Conservation (phyloP, 1,140 invertebrate genomes). For the Pseudomyrmex sp. region DNA sequence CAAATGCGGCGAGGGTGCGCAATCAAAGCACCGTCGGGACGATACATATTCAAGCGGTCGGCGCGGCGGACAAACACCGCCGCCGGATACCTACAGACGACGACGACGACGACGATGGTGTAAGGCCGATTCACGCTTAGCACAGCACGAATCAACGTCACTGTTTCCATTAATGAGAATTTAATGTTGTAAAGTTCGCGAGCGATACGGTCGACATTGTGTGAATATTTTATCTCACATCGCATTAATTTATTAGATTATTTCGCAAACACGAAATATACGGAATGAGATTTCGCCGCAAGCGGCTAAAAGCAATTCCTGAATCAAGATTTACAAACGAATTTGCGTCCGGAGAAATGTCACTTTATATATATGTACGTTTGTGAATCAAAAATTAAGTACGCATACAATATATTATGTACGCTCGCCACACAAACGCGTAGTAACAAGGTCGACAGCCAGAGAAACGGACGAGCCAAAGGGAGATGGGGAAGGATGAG, state of each 20-base stretch:
- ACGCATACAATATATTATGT: not conserved
- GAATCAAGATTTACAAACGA: no score
- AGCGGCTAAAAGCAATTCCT: no score
- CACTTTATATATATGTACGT: not conserved
- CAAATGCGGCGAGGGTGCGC: constrained; percentile 71
- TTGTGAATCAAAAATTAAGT: no score
- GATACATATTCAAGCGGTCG: constrained; percentile 78
- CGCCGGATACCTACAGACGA: constrained; percentile 49
- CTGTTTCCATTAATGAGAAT: constrained; percentile 13
- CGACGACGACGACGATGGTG: constrained; percentile 38
- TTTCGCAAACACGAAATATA: no score
- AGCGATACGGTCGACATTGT: not conserved
- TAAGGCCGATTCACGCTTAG: constrained; percentile 53
- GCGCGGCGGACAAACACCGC: constrained; percentile 67
- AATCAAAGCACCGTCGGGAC: constrained; percentile 72
- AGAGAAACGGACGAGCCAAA: constrained; percentile 10
- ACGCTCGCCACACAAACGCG: constrained; percentile 42
- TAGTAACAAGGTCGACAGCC: constrained; percentile 46
- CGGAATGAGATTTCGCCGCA: no score
- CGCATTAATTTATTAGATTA: not conserved
- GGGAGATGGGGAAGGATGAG: not conserved
- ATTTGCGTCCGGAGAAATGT: no score
- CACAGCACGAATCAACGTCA: not conserved
- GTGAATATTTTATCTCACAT: not conserved
- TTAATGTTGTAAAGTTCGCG: not conserved